Conservation (phyloP, 2,113 vertebrate genomes). For the Sylvilagus bachmani region DNA sequence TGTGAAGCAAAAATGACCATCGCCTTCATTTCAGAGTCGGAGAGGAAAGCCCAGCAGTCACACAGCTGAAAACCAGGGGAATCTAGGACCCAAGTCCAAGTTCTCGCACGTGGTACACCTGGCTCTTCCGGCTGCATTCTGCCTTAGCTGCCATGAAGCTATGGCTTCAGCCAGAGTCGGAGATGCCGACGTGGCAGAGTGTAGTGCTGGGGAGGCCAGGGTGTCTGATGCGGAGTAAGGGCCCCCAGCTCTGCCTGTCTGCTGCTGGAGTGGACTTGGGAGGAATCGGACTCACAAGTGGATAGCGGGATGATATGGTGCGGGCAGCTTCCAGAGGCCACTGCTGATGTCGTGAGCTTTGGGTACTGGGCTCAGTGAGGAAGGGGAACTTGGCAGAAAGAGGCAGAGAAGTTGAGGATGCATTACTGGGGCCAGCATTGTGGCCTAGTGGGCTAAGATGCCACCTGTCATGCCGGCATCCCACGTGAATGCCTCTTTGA, state of each 20-base stretch:
- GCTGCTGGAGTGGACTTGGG: background rate
- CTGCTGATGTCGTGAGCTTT: background rate
- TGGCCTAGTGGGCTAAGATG: too few species aligned
- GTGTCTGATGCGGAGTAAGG: background rate
- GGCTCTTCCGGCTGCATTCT: background rate
- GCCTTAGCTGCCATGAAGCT: background rate
- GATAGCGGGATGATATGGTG: background rate
- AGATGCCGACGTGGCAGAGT: background rate
- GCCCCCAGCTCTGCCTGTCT: background rate
- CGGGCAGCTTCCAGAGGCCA: background rate
- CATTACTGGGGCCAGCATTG: too few species aligned
- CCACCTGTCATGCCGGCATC: too few species aligned
- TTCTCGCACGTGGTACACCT: background rate
- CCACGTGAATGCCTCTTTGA: too few species aligned
- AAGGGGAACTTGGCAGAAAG: background rate
- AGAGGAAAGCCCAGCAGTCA: background rate
- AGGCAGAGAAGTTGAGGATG: background rate
- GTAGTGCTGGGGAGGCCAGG: background rate
- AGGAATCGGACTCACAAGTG: background rate
- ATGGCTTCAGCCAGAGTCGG: background rate
- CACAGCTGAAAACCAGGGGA: background rate
- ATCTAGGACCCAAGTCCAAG: background rate
- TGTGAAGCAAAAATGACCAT: slow-evolving; percentile 22
- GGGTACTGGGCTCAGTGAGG: background rate
- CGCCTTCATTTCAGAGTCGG: background rate